Base-by-base conservation (phyloP, 2,888 invertebrate species). In the Drosophila conformis region DNA sequence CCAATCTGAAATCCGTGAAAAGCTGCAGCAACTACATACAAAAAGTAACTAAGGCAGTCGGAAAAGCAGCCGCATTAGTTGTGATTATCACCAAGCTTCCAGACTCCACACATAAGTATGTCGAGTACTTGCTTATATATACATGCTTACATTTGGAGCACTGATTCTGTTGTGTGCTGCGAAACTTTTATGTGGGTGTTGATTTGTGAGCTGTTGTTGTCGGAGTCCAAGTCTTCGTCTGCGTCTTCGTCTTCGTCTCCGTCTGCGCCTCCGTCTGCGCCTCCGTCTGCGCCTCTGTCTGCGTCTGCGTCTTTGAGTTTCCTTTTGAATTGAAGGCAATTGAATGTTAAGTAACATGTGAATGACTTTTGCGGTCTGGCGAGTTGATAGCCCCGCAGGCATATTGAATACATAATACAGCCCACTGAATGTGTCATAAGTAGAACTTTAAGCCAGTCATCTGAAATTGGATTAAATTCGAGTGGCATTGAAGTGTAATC, bases 341-440 rank as follows among this genome's bases (percentile, higher is more conserved):
- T 89, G 90, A 79, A 85, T 85, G 90, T 74, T 73, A 73, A 83
- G 83, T 69, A 80, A 86, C 68, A 75, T 78, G 70, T 76, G 87
- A 83, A 76, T 79, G 83, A 78, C 73, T 81, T 69, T 73, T 69
- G 83, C 73, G 73, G 73, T 70, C 72, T 65, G 56, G 51, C 62
- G 67, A 46, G 35, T 42, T 68, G 60, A 56, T 59, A 59, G 56
- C 57, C 56, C 49, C 46, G 46, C 29, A 64, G 64, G 60, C 69
- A 46, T 35, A 57, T 46, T 25, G 56, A 58, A 27, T 48, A 53
- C 31, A 38, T 60, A 51, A 31, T 36, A 46, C 46, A 38, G 59
- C 66, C 46, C 51, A 57, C 58, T 65, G 61, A 59, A 66, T 63
- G 80, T 78, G 80, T 66, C 67, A 76, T 72, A 80, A 80, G 73